Base-by-base conservation (phyloP, 92 coral and sea anemone genomes). In the Porites evermanni region DNA sequence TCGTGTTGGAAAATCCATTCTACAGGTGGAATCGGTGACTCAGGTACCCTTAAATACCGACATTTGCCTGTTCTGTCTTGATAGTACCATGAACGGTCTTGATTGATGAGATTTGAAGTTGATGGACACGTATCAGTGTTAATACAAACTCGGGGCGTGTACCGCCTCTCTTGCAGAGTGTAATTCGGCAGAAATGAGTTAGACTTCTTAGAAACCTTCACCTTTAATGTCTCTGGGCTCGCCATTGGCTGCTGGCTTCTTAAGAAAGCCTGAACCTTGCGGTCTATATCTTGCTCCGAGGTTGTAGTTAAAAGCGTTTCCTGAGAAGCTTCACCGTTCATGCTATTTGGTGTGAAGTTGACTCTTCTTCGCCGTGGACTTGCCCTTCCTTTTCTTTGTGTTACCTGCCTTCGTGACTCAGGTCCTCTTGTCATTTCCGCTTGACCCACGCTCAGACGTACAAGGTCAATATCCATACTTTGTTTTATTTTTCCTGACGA, bases 121-220 rank as follows among this genome's bases (percentile, higher is more conserved):
- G 86, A 80, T 7, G 93, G 93, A 44, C 91, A 91, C 17, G 93
- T 82, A 47, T 91, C 86, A 12, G 86, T 91, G 54, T 91, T 91
- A 16, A 91, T 60, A 47, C 51, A 60, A 6, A 80, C 67, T 76
- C 90, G 70, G 8, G 20, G 19, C 2, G 54, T 38, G 53, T 59
- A 70, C 59, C 70, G 70, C 47, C 47, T 38, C 47, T 58, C 60
- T 71, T 50, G 70, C 26, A 60, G 17, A n/a, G 51, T 32, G 69
- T n/a, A 58, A 14, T 51, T 64, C 9, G 86, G 20, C 7, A 69
- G 20, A 29, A 10, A 13, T 7, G 69, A 20, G 32, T 59, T 70
- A 10, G 51, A 58, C 29, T 63, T 61, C 32, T 81, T 81, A 13
- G 66, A n/a, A 17, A 44, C 54, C 44, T 70, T 81, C 24, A 81